A percentile compares a stretch with the other conserved stretches of the same genome.
Conservation (phyloP, 1,140 invertebrate species). For the Delia radicum region DNA sequence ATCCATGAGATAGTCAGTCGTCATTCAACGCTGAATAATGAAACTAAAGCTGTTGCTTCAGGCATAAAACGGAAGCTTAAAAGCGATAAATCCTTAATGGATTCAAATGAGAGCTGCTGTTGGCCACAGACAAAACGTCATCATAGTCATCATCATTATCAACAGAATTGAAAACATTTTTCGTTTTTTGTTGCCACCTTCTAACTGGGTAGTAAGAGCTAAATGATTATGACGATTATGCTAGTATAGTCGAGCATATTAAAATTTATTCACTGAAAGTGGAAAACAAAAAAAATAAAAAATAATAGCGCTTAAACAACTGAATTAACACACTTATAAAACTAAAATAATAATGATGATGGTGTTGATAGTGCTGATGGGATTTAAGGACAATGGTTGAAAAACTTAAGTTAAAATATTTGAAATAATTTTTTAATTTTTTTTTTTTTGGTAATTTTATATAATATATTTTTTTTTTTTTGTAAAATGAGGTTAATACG, state of each 20-base stretch:
- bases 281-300: not conserved
- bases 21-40: not conserved
- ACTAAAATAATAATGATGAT: not conserved
- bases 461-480: not conserved
- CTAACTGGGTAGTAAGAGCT: not conserved
- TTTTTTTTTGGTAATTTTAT: not conserved
- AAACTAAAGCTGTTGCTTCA: slow-evolving; percentile 19
- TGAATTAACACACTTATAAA: slow-evolving; percentile 15
- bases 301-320: slow-evolving; percentile 10
- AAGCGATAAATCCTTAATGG: slow-evolving; percentile 21
- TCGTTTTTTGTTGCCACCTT: not conserved
- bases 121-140: slow-evolving; percentile 7
- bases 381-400: not conserved
- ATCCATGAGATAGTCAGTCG: not conserved
- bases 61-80: slow-evolving; percentile 20
- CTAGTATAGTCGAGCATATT: not conserved
- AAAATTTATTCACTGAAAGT: not conserved
- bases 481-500: not conserved
- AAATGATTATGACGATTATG: not conserved
- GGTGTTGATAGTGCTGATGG: not conserved
- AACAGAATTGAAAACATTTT: not conserved
- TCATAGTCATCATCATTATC: not conserved
- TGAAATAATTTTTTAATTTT: no score
- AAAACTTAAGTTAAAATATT: no score
- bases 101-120: not conserved